Conservation (phyloP, 2,888 invertebrate species). For the Dolichopus griseipennis region DNA sequence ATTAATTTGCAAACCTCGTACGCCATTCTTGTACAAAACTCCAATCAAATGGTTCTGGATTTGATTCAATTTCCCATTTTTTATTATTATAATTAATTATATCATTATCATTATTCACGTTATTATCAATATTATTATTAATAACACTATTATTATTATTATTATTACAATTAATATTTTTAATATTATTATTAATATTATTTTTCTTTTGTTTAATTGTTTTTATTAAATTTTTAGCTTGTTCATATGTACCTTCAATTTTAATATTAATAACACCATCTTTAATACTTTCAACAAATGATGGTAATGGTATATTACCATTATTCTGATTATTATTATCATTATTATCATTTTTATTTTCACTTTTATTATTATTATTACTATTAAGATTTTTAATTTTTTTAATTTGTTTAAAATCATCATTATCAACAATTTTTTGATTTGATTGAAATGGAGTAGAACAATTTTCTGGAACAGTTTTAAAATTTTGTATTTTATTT, state of each 20-base stretch:
- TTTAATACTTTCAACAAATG: constrained; percentile 43
- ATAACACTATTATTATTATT: constrained; percentile 25
- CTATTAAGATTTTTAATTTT: not conserved
- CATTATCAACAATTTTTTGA: too few species aligned
- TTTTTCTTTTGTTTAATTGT: constrained; percentile 40
- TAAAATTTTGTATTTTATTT: not conserved
- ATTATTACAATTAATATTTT: constrained; percentile 26
- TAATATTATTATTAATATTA: constrained; percentile 20
- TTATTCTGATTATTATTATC: not conserved
- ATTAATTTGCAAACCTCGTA: constrained; percentile 46
- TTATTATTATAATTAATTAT: constrained; percentile 33
- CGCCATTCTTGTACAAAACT: constrained; percentile 68
- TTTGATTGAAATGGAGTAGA: not conserved
- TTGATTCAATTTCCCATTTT: constrained; percentile 43
- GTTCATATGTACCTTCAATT: constrained; percentile 53
- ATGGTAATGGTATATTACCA: constrained; percentile 29
- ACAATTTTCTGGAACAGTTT: not conserved
- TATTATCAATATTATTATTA: not conserved
- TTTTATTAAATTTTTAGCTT: constrained; percentile 54
- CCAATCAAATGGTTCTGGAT: constrained; percentile 55
- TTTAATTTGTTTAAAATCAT: not conserved
- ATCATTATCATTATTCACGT: not conserved
- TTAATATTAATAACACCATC: constrained; percentile 53
- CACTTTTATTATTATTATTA: not conserved
- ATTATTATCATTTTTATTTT: not conserved